Evolutionary conservation across 1,140 invertebrate species (phyloP), one percentile per base, ranked within the genome.

Genomic region (Hyposmocoma kahamanoa): DNA sequence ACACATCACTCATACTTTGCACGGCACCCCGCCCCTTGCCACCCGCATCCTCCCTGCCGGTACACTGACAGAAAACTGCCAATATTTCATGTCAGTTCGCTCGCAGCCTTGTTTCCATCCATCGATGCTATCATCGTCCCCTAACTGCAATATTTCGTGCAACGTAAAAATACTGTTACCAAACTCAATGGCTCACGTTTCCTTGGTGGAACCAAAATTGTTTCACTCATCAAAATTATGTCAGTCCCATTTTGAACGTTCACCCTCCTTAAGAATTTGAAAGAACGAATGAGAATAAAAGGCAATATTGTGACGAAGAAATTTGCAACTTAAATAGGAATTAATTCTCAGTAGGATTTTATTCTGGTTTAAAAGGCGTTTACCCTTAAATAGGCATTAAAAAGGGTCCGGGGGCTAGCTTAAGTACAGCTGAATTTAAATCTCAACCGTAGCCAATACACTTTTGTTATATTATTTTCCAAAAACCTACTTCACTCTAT

Each of bases 311-410:
- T 56, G 24, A 36, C 51, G 49, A 46, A 50, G 9, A 55, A 59
- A 56, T 48, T 62, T 44, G 55, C 44, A 49, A 48, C 28, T 45
- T 41, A 52, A n/a, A 55, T 38, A 47, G 20, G 56, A 48, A 64
- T 54, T 57, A 50, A 60, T 64, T 57, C 55, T 34, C 44, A 44
- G 45, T 47, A 36, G 42, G 43, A 52, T 63, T 60, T 51, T 20
- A 28, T 62, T 57, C 48, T 34, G 47, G 46, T 54, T 60, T 52
- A 53, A 52, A 53, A 51, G 55, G 51, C 54, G 55, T 57, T 60
- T 46, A 49, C 46, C 51, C 51, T 55, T 57, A 49, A 64, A 60
- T 47, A 41, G 30, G 30, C 50, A 46, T 45, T 49, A 53, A 54
- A 17, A 48, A 34, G 50, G 36, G 34, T 49, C 38, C 28, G 36